phyloP scores from a whole-genome alignment of 1,140 invertebrate genomes.

The Philaenus spumarius region DNA sequence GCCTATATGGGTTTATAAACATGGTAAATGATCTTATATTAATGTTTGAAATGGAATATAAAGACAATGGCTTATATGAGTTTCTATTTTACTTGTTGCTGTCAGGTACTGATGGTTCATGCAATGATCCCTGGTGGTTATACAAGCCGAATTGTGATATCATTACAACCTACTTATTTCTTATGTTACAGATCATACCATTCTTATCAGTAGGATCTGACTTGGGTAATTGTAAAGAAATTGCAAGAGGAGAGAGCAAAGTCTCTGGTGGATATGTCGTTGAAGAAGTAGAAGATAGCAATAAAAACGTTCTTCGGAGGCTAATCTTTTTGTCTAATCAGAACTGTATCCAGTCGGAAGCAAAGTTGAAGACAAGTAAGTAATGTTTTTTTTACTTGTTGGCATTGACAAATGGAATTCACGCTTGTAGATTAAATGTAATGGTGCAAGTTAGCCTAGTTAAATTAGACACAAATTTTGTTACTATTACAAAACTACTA shows the following conservation, averaged over 20 bases:
- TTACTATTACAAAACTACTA: too few species aligned
- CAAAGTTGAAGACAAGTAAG: constrained; percentile 61
- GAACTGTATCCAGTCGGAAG: constrained; percentile 86
- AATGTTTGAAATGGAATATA: too few species aligned
- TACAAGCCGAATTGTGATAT: too few species aligned
- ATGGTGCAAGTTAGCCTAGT: too few species aligned
- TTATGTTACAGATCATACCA: constrained; percentile 58
- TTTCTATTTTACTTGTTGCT: too few species aligned
- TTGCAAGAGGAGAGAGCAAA: constrained; percentile 63
- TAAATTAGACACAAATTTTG: too few species aligned
- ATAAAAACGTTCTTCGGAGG: constrained; percentile 55
- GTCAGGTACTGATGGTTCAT: too few species aligned
- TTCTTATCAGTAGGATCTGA: constrained; percentile 78
- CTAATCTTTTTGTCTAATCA: constrained; percentile 80
- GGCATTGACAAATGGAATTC: constrained; percentile 48
- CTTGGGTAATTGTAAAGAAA: constrained; percentile 62
- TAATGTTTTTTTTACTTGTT: constrained; percentile 49
- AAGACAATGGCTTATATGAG: too few species aligned
- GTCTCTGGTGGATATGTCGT: constrained; percentile 79
- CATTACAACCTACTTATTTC: too few species aligned
- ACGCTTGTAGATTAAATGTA: constrained; percentile 76
- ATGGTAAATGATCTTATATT: too few species aligned
- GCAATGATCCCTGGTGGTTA: too few species aligned
- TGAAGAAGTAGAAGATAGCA: constrained; percentile 73
- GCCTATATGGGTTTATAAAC: too few species aligned